A percentile compares a stretch with the other conserved stretches of the same genome.
These are phyloP conservation scores for Paracentrotus lividus DNA, from an alignment of 53 echinoderm and acorn worm genomes.

Conservation along the genomic window DNA sequence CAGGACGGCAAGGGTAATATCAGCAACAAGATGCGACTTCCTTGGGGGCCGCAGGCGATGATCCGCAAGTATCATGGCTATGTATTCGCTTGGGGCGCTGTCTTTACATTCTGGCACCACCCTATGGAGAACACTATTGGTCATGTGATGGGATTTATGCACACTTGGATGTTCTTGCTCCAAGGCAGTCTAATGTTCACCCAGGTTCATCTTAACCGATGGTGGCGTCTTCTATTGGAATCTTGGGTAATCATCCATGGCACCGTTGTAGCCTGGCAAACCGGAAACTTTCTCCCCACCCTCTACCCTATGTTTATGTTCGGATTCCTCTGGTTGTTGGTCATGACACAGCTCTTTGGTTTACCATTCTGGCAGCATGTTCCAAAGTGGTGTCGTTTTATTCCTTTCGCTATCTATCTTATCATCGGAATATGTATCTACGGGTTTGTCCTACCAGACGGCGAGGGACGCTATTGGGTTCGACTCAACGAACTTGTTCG, in stretches of 20 bases:
- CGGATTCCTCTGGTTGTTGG: slow-evolving; percentile 88
- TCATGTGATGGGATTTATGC: slow-evolving; percentile 80
- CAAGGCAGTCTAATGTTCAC: slow-evolving; percentile 95
- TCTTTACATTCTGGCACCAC: slow-evolving; percentile 95
- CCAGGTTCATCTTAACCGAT: slow-evolving; percentile 77
- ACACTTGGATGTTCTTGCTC: slow-evolving; percentile 90
- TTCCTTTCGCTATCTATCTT: slow-evolving; percentile 75
- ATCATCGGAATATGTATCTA: slow-evolving; percentile 52
- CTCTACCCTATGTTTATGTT: slow-evolving; percentile 93
- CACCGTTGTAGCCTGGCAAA: slow-evolving; percentile 82
- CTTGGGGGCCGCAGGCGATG: slow-evolving; percentile 76
- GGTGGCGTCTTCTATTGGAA: slow-evolving; percentile 77
- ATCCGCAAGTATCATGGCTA: slow-evolving; percentile 91
- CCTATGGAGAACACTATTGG: slow-evolving; percentile 95
- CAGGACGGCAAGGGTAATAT: slow-evolving; percentile 72
- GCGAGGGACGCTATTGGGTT: slow-evolving; percentile 79
- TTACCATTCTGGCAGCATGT: slow-evolving; percentile 81
- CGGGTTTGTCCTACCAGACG: slow-evolving; percentile 68
- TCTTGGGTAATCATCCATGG: slow-evolving; percentile 76
- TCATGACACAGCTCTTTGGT: slow-evolving; percentile 87
- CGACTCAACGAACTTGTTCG: slow-evolving; percentile 83
- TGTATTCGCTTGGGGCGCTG: slow-evolving; percentile 87
- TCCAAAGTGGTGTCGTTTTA: slow-evolving; percentile 72
- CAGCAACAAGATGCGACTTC: slow-evolving; percentile 73
- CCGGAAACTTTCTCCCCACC: slow-evolving; percentile 75